phyloP scores from a whole-genome alignment of 2,888 invertebrate species.

The Catocala sponsa region DNA sequence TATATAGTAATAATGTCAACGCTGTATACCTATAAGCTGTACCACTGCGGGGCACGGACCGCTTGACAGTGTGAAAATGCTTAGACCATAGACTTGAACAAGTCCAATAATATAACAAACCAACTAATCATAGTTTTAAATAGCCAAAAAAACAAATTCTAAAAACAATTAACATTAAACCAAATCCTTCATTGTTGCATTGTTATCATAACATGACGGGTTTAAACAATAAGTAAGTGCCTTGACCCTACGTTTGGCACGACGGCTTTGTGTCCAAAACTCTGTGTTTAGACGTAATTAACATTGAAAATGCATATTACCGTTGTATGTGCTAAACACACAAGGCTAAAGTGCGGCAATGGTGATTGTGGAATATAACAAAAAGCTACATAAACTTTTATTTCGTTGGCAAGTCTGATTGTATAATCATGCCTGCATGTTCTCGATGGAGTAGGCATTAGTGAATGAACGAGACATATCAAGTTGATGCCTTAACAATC shows the following conservation, averaged over 20 bases:
- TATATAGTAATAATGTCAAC: too few relatives aligned
- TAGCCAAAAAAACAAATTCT: constrained; percentile 7
- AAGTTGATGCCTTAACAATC: too few relatives aligned
- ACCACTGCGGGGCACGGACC: too few relatives aligned
- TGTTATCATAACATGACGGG: constrained; percentile 29
- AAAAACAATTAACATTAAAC: constrained; percentile 7
- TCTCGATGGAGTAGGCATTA: too few relatives aligned
- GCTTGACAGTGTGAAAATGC: too few relatives aligned
- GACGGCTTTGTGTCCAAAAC: constrained; percentile 60
- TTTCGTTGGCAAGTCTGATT: too few relatives aligned
- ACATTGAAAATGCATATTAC: constrained; percentile 63
- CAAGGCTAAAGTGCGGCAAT: constrained; percentile 56
- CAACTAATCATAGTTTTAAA: neutral
- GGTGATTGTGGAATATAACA: constrained; percentile 19
- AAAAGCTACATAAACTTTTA: too few relatives aligned
- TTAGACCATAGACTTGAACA: too few relatives aligned
- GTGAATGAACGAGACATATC: too few relatives aligned
- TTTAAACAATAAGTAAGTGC: constrained; percentile 52
- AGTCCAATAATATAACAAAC: neutral
- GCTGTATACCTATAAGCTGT: too few relatives aligned
- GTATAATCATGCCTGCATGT: too few relatives aligned
- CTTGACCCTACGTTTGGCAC: constrained; percentile 60
- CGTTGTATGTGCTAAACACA: constrained; percentile 49
- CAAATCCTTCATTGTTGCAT: constrained; percentile 33
- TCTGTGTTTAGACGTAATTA: constrained; percentile 58